These are phyloP conservation scores for Megamerina dolium DNA, from an alignment of 2,888 invertebrate genomes.

Conservation along the genomic window DNA sequence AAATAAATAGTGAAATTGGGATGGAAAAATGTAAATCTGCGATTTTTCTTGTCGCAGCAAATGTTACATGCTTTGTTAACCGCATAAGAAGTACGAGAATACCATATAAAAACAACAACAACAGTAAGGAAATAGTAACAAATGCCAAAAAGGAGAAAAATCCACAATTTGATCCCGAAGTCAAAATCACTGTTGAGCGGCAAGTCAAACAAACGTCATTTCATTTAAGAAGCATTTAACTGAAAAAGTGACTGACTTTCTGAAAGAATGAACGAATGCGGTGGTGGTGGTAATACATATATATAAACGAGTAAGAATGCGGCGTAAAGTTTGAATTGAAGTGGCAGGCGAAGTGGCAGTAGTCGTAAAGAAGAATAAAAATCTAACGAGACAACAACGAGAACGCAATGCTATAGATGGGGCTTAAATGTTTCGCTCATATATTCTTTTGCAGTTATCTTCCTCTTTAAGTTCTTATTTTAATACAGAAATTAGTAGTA, in stretches of 20 bases:
- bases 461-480: too few relatives aligned
- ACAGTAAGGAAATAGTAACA: not conserved
- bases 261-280: conserved; percentile 22
- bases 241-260: conserved; percentile 2
- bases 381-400: too few relatives aligned
- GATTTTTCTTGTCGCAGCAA: conserved; percentile 35
- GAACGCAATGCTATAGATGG: too few relatives aligned
- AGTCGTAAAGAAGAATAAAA: too few relatives aligned
- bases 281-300: too few relatives aligned
- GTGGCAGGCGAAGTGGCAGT: too few relatives aligned
- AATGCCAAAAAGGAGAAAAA: not conserved
- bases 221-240: conserved; percentile 17
- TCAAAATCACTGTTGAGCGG: conserved; percentile 15
- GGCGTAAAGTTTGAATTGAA: conserved; percentile 7
- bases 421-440: too few relatives aligned
- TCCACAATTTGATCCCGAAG: too few relatives aligned
- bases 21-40: conserved; percentile 35
- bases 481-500: too few relatives aligned
- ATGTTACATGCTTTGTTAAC: conserved; percentile 41
- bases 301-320: conserved; percentile 8
- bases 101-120: not conserved
- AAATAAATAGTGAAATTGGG: not conserved
- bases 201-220: conserved; percentile 13
- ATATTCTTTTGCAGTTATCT: too few relatives aligned
- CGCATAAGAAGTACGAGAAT: conserved; percentile 26